Conservation (phyloP, 2,888 invertebrate genomes). For the Caenorhabditis becei region DNA sequence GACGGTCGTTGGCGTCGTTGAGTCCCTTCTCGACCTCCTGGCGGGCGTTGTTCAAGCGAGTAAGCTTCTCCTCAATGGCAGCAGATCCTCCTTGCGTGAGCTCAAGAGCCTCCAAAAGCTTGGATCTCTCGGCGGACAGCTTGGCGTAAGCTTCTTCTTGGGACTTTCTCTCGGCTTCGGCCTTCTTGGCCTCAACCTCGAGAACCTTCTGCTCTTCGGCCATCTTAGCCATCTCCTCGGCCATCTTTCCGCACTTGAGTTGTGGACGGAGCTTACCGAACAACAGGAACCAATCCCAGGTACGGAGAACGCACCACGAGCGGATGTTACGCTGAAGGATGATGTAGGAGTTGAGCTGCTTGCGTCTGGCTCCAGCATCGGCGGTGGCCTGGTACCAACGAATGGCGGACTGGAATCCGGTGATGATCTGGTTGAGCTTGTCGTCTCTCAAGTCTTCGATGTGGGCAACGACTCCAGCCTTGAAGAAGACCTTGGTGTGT, state of each 20-base stretch:
- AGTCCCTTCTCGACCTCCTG: slow-evolving; percentile 89
- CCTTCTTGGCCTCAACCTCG: slow-evolving; percentile 96
- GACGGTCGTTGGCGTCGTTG: slow-evolving; percentile 94
- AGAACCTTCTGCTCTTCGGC: slow-evolving; percentile 84
- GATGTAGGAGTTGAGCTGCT: slow-evolving; percentile 74
- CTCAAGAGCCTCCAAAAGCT: slow-evolving; percentile 85
- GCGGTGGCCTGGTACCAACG: slow-evolving; percentile 69
- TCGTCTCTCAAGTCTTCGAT: slow-evolving; percentile 99
- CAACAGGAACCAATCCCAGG: slow-evolving; percentile 86
- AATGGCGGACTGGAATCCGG: slow-evolving; percentile 86
- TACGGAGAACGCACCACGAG: slow-evolving; percentile 78
- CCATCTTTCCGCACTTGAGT: slow-evolving; percentile 79
- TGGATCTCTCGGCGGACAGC: slow-evolving; percentile 82
- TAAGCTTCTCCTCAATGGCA: slow-evolving; percentile 78
- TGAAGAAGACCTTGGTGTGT: slow-evolving; percentile 81
- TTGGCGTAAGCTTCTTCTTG: slow-evolving; percentile 98
- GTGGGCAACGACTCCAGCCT: slow-evolving; percentile 98
- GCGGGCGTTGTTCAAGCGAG: slow-evolving; percentile 83
- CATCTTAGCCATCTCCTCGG: slow-evolving; percentile 79
- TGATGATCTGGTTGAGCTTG: slow-evolving; percentile 94
- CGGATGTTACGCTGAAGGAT: slow-evolving; percentile 79
- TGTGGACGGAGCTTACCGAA: slow-evolving; percentile 79
- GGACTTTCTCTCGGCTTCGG: slow-evolving; percentile 98
- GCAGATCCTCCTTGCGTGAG: slow-evolving; percentile 75
- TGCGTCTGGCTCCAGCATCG: slow-evolving; percentile 68